These are phyloP conservation scores for Aleiodes sp. DNA, from an alignment of 1,140 invertebrate genomes.

Conservation along the genomic window DNA sequence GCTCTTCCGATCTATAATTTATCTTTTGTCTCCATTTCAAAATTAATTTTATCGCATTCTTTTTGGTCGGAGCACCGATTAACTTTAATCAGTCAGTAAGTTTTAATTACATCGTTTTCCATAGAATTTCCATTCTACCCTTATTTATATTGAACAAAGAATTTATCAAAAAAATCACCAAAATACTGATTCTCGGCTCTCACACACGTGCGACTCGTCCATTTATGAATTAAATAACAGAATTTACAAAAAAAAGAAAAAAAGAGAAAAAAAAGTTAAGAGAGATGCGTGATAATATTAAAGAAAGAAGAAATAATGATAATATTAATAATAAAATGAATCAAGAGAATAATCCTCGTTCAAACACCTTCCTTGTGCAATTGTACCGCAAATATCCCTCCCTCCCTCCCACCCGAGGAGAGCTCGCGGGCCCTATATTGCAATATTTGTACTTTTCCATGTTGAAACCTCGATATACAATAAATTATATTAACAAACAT, in stretches of 20 bases:
- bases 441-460: conserved; percentile 69
- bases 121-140: too few species aligned
- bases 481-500: conserved; percentile 69
- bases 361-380: conserved; percentile 33
- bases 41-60: too few species aligned
- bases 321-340: too few species aligned
- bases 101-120: too few species aligned
- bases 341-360: conserved; percentile 1
- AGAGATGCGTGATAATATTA: conserved; percentile 20
- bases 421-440: conserved; percentile 66
- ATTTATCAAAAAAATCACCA: not conserved
- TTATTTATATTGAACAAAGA: too few species aligned
- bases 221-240: conserved; percentile 24
- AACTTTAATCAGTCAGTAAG: too few species aligned
- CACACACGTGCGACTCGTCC: conserved; percentile 45
- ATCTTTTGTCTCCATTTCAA: not conserved
- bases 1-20: too few species aligned
- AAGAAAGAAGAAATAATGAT: conserved; percentile 2
- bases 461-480: conserved; percentile 68
- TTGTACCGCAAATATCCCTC: conserved; percentile 50
- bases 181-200: conserved; percentile 20
- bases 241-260: not conserved
- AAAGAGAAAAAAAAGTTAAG: not conserved
- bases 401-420: conserved; percentile 63
- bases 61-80: too few species aligned